Conservation (phyloP, 2,888 invertebrate genomes). For the Acanthosepion esculentum region DNA sequence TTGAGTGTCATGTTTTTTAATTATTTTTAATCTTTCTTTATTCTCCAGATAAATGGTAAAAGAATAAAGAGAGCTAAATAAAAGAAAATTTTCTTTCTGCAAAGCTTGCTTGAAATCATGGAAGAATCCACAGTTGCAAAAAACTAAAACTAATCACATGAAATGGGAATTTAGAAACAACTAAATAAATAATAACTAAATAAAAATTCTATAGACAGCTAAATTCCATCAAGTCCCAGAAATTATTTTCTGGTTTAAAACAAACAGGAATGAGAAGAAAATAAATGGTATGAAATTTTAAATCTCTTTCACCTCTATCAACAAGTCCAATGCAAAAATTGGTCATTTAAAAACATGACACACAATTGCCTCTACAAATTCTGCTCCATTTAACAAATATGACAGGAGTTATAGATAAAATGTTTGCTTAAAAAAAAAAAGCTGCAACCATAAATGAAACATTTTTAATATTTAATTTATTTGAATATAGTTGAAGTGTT, state of each 20-base stretch:
- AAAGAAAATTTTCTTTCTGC: neutral
- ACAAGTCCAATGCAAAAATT: neutral
- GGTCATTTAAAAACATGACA: neutral
- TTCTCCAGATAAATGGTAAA: neutral
- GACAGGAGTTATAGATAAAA: neutral
- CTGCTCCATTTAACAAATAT: neutral
- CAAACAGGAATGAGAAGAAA: neutral
- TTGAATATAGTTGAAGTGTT: neutral
- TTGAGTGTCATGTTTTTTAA: neutral
- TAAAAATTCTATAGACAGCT: neutral
- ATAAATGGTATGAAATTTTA: neutral
- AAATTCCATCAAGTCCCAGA: neutral
- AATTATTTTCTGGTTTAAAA: neutral
- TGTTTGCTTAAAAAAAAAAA: neutral
- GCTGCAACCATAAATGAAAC: neutral
- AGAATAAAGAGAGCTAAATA: neutral
- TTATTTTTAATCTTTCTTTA: neutral
- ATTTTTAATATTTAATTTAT: neutral
- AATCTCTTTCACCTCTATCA: neutral
- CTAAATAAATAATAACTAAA: no score
- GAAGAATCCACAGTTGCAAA: neutral
- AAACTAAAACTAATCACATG: neutral
- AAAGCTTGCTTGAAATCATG: neutral
- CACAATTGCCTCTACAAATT: neutral
- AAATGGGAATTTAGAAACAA: no score